Conservation (phyloP, 2,113 vertebrate species). For the Atrichornis clamosus region DNA sequence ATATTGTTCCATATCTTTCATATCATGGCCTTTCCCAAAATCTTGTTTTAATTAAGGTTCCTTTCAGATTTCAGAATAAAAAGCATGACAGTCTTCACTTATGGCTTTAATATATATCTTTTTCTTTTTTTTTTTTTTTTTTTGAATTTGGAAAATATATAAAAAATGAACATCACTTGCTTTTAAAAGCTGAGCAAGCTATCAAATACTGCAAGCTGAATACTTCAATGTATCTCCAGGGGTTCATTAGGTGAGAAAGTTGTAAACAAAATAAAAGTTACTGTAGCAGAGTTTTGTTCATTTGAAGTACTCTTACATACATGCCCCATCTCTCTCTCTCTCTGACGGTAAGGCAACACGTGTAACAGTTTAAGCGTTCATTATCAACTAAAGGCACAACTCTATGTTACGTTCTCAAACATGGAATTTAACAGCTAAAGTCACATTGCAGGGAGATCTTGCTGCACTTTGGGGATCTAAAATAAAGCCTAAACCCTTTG, state of each 20-base stretch:
- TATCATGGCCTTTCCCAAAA: constrained; percentile 74
- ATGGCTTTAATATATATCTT: constrained; percentile 78
- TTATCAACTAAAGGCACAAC: constrained; percentile 67
- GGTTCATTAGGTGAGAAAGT: constrained; percentile 57
- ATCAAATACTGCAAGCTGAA: constrained; percentile 68
- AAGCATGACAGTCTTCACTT: constrained; percentile 84
- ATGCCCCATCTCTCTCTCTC: constrained; percentile 55
- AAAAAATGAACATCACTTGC: constrained; percentile 68
- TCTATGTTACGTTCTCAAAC: constrained; percentile 43
- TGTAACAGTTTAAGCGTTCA: constrained; percentile 65
- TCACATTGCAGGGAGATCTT: constrained; percentile 24
- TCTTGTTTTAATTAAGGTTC: constrained; percentile 82
- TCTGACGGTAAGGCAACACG: constrained; percentile 66
- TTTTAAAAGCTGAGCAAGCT: constrained; percentile 66
- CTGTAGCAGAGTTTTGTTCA: constrained; percentile 46
- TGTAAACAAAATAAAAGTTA: constrained; percentile 55
- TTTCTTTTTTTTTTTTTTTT: background rate
- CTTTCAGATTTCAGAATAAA: constrained; percentile 79
- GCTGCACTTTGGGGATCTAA: constrained; percentile 38
- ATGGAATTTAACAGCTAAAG: constrained; percentile 28
- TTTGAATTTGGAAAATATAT: constrained; percentile 76
- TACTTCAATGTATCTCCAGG: constrained; percentile 45
- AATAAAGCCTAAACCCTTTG: constrained; percentile 43
- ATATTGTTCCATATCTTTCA: constrained; percentile 81
- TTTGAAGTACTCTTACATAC: constrained; percentile 54